These are phyloP conservation scores for Brachypodius melanocephalos DNA, from an alignment of 2,113 vertebrate genomes.

Conservation along the genomic window DNA sequence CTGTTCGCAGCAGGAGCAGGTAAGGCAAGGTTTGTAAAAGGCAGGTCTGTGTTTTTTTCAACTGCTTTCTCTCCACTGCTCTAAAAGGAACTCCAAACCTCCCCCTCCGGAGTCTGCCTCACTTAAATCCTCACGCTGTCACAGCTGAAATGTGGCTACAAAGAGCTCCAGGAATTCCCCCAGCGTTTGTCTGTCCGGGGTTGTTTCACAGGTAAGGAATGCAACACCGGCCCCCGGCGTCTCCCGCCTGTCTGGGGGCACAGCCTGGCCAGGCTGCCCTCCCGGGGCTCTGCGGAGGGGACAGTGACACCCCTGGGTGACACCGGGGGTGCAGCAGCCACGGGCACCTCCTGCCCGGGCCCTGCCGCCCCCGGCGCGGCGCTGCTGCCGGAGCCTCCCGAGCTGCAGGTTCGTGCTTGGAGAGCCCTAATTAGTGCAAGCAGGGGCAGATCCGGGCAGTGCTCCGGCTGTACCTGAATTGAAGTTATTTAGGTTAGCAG, in stretches of 20 bases:
- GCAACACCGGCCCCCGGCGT: neutral
- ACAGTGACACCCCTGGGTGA: neutral
- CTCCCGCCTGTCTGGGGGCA: neutral
- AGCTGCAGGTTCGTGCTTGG: neutral
- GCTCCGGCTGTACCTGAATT: conserved; percentile 10
- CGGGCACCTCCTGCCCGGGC: fast-evolving
- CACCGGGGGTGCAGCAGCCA: neutral
- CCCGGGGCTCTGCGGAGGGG: fast-evolving
- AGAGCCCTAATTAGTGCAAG: neutral
- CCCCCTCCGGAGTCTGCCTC: neutral
- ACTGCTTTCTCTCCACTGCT: neutral
- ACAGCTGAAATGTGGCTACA: neutral
- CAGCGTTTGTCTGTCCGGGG: neutral
- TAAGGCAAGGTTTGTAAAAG: neutral
- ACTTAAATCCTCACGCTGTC: neutral
- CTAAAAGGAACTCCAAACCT: neutral
- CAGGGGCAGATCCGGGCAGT: conserved; percentile 62
- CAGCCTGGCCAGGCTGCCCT: neutral
- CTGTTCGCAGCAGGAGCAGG: neutral
- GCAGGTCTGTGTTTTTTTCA: neutral
- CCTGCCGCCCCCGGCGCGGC: neutral
- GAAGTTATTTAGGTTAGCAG: conserved; percentile 33
- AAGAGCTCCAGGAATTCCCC: conserved; percentile 30
- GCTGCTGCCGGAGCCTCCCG: neutral
- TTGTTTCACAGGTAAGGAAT: conserved; percentile 25